Base-by-base conservation (phyloP, 1,140 invertebrate genomes). In the Eumaeus atala region DNA sequence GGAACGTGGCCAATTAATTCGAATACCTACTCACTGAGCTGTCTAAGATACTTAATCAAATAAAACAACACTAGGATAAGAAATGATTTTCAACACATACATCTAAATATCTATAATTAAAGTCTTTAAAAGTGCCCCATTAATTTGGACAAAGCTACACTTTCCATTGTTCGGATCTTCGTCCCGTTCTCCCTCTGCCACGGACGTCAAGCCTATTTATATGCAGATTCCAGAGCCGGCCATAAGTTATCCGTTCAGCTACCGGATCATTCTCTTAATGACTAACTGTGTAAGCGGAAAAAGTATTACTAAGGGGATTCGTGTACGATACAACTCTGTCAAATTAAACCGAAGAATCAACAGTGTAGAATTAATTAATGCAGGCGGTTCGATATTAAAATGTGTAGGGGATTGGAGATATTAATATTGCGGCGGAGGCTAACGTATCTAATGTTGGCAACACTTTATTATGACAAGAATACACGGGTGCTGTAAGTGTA, bases 181-280 rank as follows among this genome's bases (percentile, higher is more conserved):
- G 12, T 38, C 36, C 64, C 58, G 64, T 40, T 14, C 16, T 12
- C 40, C 21, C 51, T 36, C 64, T 57, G 65, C 65, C 67, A 67
- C 70, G 64, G 71, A 75, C 70, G 75, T 70, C 75, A 71, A 70
- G 77, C 67, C 77, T 79, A 84, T 84, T 84, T 84, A 84, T 82
- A 84, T 84, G 81, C 78, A 84, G 78, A 84, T 84, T 82, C 72
- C 75, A 76, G 66, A 69, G 72, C 78, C 74, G 70, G 75, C 78
- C 81, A 82, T 84, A 84, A 84, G 78, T 84, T 84, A 84, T 80
- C 74, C 77, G 77, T 69, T 77, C 70, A 70, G 67, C 67, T 57
- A 70, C 68, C 70, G 78, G 77, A 82, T 82, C 78, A 82, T 76
- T 70, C 73, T 68, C 73, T 78, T 81, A 84, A 82, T 84, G 74